A percentile compares a stretch with the other conserved stretches of the same genome.
Conservation (phyloP, 2,888 invertebrate species). For the Megaustenia siamemsis region DNA sequence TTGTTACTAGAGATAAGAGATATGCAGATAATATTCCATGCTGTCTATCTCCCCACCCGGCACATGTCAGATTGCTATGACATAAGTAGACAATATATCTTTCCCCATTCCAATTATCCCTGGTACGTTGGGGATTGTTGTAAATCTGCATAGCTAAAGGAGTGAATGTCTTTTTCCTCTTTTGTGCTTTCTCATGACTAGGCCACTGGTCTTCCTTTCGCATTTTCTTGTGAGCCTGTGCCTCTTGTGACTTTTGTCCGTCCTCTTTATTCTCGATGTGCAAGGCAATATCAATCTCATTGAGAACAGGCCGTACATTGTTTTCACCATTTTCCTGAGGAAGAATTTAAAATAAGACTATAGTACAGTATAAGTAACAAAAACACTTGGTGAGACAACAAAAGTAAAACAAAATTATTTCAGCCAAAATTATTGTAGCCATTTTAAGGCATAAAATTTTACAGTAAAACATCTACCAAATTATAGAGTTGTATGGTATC, state of each 20-base stretch:
- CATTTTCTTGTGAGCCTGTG: slow-evolving; percentile 29
- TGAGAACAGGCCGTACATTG: slow-evolving; percentile 27
- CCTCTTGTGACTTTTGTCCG: neutral
- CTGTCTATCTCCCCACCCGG: slow-evolving; percentile 63
- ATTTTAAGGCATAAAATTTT: too few species aligned
- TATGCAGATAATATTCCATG: slow-evolving; percentile 62
- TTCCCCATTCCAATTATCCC: slow-evolving; percentile 48
- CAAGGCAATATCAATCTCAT: slow-evolving; percentile 52
- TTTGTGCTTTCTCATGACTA: slow-evolving; percentile 43
- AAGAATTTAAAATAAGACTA: neutral
- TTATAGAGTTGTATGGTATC: too few species aligned
- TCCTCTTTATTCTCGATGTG: slow-evolving; percentile 49
- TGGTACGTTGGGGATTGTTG: slow-evolving; percentile 41
- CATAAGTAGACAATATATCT: slow-evolving; percentile 59
- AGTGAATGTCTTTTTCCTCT: slow-evolving; percentile 26
- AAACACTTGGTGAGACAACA: too few species aligned
- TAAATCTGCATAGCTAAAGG: slow-evolving; percentile 47
- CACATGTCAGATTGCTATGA: slow-evolving; percentile 58
- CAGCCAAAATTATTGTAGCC: too few species aligned
- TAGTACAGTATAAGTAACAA: too few species aligned
- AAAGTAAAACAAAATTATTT: too few species aligned
- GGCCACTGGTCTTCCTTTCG: slow-evolving; percentile 50
- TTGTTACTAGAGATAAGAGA: slow-evolving; percentile 60
- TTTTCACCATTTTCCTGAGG: neutral
- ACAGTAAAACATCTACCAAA: too few species aligned